These are phyloP conservation scores for Hoplodrina ambigua DNA, from an alignment of 2,888 invertebrate genomes.

Conservation along the genomic window DNA sequence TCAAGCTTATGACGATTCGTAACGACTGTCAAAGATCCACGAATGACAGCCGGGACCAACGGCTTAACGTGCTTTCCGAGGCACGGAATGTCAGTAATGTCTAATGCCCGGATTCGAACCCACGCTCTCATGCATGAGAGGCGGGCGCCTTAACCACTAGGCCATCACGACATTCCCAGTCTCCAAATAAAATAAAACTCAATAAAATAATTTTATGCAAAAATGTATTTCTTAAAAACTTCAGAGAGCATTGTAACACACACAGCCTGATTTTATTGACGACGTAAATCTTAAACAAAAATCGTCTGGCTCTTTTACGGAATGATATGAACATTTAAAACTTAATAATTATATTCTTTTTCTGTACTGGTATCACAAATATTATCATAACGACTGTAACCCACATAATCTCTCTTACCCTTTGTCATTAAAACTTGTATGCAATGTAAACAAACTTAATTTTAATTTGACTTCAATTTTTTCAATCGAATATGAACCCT, in stretches of 20 bases:
- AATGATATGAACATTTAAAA: conserved; percentile 14
- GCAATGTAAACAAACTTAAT: background rate
- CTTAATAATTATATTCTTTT: conserved; percentile 30
- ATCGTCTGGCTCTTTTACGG: background rate
- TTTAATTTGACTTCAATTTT: too few species aligned
- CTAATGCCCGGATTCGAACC: too few species aligned
- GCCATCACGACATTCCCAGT: too few species aligned
- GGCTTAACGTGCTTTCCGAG: too few species aligned
- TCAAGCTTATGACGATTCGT: too few species aligned
- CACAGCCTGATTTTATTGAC: conserved; percentile 26
- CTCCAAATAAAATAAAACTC: conserved; percentile 2
- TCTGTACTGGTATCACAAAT: conserved; percentile 1
- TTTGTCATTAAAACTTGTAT: conserved; percentile 37
- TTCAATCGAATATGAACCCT: too few species aligned
- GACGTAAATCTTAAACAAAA: background rate
- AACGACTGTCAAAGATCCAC: too few species aligned
- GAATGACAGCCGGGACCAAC: too few species aligned
- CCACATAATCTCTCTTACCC: conserved; percentile 19
- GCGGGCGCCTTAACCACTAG: too few species aligned
- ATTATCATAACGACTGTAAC: background rate
- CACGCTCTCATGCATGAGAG: too few species aligned
- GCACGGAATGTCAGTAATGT: too few species aligned
- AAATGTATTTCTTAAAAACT: conserved; percentile 48
- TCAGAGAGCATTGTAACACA: conserved; percentile 46
- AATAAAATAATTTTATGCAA: conserved; percentile 14